Percentiles rank a stretch among this genome's conserved stretches.
Evolutionary conservation across 2,888 invertebrate species (phyloP).

Genomic region (Lasiommata megera): DNA sequence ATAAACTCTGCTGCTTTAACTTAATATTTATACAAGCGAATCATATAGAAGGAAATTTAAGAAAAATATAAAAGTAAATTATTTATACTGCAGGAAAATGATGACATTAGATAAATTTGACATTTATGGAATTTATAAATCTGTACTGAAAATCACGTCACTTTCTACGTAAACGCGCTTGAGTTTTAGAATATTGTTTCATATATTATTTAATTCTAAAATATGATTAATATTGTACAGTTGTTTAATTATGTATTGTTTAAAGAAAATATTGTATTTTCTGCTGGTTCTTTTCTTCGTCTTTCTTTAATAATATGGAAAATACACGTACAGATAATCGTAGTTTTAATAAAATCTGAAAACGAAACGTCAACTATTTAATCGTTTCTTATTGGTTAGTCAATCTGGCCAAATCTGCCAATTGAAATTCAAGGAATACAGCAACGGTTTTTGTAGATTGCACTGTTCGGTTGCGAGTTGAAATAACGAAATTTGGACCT

Average conservation of each 20-base stretch:
- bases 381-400: constrained; percentile 49
- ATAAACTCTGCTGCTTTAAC: not conserved
- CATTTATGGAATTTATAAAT: not conserved
- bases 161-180: not conserved
- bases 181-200: too few relatives aligned
- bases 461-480: constrained; percentile 65
- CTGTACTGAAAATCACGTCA: not conserved
- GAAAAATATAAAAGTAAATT: not conserved
- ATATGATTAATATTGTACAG: not conserved
- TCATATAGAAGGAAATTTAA: not conserved
- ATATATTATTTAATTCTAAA: too few relatives aligned
- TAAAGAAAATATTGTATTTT: too few relatives aligned
- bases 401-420: constrained; percentile 52
- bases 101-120: not conserved
- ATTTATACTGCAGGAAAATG: not conserved
- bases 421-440: constrained; percentile 55
- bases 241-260: not conserved
- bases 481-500: constrained; percentile 55
- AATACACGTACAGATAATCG: too few relatives aligned
- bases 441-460: constrained; percentile 75
- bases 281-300: too few relatives aligned
- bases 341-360: not conserved
- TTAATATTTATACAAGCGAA: not conserved
- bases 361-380: constrained; percentile 43
- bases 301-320: too few relatives aligned